phyloP scores from a whole-genome alignment of 2,888 invertebrate species.

The Acleris literana region DNA sequence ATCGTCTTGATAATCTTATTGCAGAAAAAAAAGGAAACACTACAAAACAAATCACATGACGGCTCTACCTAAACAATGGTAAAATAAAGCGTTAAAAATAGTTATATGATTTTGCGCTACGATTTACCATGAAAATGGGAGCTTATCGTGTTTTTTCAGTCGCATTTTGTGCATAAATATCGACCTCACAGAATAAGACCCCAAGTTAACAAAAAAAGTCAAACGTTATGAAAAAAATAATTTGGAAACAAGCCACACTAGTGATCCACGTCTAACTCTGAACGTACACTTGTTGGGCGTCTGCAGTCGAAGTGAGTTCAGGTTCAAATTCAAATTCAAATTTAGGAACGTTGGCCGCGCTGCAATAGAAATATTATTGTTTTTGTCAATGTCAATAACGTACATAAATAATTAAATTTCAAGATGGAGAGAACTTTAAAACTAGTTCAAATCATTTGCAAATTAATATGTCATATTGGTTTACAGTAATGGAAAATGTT shows the following conservation, averaged over 20 bases:
- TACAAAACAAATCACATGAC: conserved; percentile 19
- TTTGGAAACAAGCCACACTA: conserved; percentile 73
- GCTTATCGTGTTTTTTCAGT: conserved; percentile 1
- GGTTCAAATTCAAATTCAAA: conserved; percentile 97
- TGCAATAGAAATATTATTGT: conserved; percentile 86
- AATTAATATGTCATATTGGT: no score
- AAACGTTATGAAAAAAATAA: conserved; percentile 40
- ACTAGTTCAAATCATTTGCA: neutral
- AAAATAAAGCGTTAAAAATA: conserved; percentile 14
- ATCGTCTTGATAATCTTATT: conserved; percentile 6
- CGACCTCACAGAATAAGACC: conserved; percentile 19
- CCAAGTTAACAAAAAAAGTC: conserved; percentile 16
- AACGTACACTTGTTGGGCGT: conserved; percentile 95
- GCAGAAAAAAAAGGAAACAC: conserved; percentile 23
- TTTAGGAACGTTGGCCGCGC: conserved; percentile 99
- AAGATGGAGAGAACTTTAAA: conserved; percentile 29
- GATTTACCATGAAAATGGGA: conserved; percentile 2
- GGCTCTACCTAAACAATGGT: conserved; percentile 2
- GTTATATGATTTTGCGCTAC: conserved; percentile 5
- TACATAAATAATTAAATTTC: neutral
- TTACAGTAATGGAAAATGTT: neutral
- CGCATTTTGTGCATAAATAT: neutral
- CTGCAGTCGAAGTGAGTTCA: conserved; percentile 95
- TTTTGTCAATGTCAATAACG: conserved; percentile 51
- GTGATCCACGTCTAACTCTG: conserved; percentile 65